These are phyloP conservation scores for Coendou prehensilis DNA, from an alignment of 2,797 vertebrate genomes.

Conservation along the genomic window DNA sequence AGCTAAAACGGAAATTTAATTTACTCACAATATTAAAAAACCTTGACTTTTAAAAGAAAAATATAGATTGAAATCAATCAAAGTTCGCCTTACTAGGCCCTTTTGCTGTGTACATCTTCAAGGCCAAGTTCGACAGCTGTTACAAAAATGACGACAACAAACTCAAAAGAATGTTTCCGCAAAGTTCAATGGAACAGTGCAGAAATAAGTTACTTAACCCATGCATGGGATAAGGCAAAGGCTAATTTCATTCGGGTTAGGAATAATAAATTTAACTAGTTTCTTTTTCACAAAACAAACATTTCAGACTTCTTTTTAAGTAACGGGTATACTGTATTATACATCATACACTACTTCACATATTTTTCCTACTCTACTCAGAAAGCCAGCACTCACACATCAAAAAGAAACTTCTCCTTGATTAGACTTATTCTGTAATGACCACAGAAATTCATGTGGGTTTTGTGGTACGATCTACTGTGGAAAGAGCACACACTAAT, in stretches of 20 bases:
- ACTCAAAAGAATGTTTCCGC: constrained; percentile 86
- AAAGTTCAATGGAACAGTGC: constrained; percentile 90
- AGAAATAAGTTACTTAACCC: constrained; percentile 94
- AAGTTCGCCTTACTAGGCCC: constrained; percentile 85
- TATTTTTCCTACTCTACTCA: constrained; percentile 91
- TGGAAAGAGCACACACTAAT: constrained; percentile 89
- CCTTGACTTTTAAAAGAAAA: constrained; percentile 88
- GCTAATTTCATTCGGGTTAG: constrained; percentile 92
- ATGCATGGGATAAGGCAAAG: constrained; percentile 96
- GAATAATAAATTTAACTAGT: constrained; percentile 90
- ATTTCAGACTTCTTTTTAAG: constrained; percentile 89
- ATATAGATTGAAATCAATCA: constrained; percentile 85
- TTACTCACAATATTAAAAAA: constrained; percentile 89
- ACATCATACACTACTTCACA: constrained; percentile 89
- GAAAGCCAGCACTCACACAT: constrained; percentile 89
- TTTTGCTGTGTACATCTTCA: constrained; percentile 81
- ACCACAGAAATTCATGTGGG: constrained; percentile 84
- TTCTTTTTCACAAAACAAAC: constrained; percentile 92
- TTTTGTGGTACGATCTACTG: constrained; percentile 84
- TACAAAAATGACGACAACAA: constrained; percentile 87
- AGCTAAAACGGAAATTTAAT: constrained; percentile 86
- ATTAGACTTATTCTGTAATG: constrained; percentile 83
- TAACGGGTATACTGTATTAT: constrained; percentile 88
- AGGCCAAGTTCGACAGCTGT: constrained; percentile 86
- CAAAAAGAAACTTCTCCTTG: constrained; percentile 87